A percentile compares a stretch with the other conserved stretches of the same genome.
phyloP scores from a whole-genome alignment of 2,888 invertebrate genomes.

The Atrina japonica region DNA sequence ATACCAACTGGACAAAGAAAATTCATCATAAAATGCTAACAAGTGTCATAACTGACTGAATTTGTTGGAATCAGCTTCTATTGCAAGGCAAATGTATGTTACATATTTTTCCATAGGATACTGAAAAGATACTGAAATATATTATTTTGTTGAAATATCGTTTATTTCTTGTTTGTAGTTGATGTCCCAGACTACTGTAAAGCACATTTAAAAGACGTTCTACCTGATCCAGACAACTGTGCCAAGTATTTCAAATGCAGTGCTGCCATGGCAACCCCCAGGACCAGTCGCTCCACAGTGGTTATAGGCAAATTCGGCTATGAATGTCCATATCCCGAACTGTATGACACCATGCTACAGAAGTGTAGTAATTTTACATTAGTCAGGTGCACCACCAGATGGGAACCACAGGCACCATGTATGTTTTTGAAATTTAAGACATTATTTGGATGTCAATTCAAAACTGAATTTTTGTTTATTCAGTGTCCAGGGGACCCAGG shows the following conservation, averaged over 20 bases:
- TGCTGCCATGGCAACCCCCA: conserved; percentile 6
- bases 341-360: conserved; percentile 50
- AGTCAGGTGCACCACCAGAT: conserved; percentile 54
- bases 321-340: conserved; percentile 63
- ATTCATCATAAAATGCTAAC: no score
- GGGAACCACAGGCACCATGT: conserved; percentile 63
- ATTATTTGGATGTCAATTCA: no score
- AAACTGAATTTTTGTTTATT: no score
- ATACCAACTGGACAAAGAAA: no score
- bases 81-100: no score
- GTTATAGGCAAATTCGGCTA: conserved; percentile 14
- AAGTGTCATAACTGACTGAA: no score
- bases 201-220: conserved; percentile 40
- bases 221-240: conserved; percentile 52
- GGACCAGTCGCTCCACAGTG: conserved; percentile 15
- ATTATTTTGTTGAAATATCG: no score
- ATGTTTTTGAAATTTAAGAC: conserved; percentile 41
- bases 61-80: no score
- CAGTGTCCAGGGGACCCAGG: no score
- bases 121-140: no score
- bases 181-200: conserved; percentile 50
- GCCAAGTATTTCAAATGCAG: conserved; percentile 49
- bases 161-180: conserved; percentile 30
- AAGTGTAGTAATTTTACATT: conserved; percentile 51
- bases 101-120: no score